phyloP scores from a whole-genome alignment of 92 coral and sea anemone genomes.

The Muricea muricata region DNA sequence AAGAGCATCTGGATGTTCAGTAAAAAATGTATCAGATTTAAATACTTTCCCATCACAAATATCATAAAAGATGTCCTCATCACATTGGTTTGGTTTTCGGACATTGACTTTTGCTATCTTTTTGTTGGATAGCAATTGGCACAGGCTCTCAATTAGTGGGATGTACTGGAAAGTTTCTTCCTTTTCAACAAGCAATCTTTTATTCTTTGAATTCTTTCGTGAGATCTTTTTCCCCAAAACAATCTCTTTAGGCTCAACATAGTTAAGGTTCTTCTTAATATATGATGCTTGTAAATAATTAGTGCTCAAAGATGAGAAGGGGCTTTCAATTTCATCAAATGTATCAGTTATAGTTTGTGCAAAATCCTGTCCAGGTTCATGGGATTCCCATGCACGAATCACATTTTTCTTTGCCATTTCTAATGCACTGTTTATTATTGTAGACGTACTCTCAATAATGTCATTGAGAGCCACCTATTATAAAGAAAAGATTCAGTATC shows the following conservation, averaged over 20 bases:
- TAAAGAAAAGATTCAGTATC: background rate
- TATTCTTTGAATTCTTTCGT: background rate
- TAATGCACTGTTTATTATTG: background rate
- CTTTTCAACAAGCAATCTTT: constrained; percentile 18
- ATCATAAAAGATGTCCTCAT: constrained; percentile 9
- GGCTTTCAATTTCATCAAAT: background rate
- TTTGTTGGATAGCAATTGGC: constrained; percentile 41
- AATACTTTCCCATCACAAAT: background rate
- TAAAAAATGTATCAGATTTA: background rate
- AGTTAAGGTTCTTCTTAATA: constrained; percentile 15
- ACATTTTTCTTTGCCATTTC: background rate
- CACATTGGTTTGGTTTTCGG: constrained; percentile 32
- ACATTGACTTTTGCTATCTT: constrained; percentile 23
- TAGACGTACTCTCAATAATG: constrained; percentile 2
- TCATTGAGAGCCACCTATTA: constrained; percentile 20
- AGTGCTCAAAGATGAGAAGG: background rate
- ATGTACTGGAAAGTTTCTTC: constrained; percentile 26
- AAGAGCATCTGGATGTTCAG: background rate
- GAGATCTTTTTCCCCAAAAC: background rate
- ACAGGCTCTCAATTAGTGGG: constrained; percentile 21
- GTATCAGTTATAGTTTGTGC: background rate
- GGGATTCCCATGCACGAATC: background rate
- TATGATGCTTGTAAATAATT: background rate
- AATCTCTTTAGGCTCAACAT: constrained; percentile 10
- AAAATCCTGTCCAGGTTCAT: background rate